phyloP scores from a whole-genome alignment of 2,888 invertebrate species.

The Sesia apiformis region DNA sequence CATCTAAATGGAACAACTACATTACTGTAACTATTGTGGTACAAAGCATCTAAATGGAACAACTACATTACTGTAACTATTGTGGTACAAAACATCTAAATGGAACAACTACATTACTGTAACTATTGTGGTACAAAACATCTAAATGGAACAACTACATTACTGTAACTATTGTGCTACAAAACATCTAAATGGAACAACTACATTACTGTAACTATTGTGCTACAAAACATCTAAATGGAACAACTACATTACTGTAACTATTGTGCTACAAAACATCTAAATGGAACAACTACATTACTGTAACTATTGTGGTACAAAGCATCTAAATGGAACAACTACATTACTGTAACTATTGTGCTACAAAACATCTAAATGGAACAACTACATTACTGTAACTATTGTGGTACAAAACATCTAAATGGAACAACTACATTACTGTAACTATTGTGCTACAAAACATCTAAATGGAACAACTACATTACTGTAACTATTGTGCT shows the following conservation, averaged over 20 bases:
- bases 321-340: background rate
- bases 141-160: conserved; percentile 8
- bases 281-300: conserved; percentile 8
- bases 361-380: too few species aligned
- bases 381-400: conserved; percentile 8
- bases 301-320: background rate
- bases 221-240: too few species aligned
- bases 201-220: conserved; percentile 8
- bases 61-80: conserved; percentile 8
- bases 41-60: too few species aligned
- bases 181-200: too few species aligned
- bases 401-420: too few species aligned
- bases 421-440: conserved; percentile 8
- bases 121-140: too few species aligned
- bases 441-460: too few species aligned
- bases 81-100: too few species aligned
- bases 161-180: background rate
- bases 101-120: conserved; percentile 8
- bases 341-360: conserved; percentile 4
- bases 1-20: conserved; percentile 6
- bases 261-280: too few species aligned
- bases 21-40: background rate
- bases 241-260: conserved; percentile 9
- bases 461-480: conserved; percentile 6
- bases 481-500: background rate